phyloP scores from a whole-genome alignment of 2,113 vertebrate genomes.

The Mus pahari region DNA sequence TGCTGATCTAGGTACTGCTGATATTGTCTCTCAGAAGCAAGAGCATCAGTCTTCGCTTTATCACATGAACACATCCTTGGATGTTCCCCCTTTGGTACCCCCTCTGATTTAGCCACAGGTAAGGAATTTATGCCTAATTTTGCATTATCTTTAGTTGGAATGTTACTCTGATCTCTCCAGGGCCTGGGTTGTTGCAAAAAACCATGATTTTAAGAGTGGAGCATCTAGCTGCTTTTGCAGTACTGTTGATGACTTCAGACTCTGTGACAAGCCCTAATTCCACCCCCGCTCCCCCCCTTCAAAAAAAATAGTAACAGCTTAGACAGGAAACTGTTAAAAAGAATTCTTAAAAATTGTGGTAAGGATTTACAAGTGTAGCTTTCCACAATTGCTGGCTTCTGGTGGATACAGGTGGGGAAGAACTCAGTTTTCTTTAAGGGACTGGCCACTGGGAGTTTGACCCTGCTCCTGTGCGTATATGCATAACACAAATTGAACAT shows the following conservation, averaged over 20 bases:
- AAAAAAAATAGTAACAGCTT: too few species aligned
- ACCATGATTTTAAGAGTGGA: background rate
- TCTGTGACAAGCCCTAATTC: background rate
- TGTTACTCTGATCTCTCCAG: background rate
- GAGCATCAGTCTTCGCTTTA: background rate
- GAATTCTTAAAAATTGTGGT: too few species aligned
- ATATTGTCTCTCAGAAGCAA: background rate
- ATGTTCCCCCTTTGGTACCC: background rate
- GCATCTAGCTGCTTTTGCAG: background rate
- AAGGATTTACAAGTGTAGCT: too few species aligned
- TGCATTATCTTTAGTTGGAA: background rate
- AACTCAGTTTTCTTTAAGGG: too few species aligned
- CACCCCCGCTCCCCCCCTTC: too few species aligned
- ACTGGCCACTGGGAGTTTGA: background rate
- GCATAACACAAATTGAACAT: background rate
- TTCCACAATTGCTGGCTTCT: too few species aligned
- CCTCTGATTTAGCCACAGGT: background rate
- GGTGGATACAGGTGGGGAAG: too few species aligned
- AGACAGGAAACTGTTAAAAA: too few species aligned
- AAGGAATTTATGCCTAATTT: background rate
- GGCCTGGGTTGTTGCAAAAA: background rate
- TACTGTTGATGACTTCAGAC: background rate
- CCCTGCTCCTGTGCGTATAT: background rate
- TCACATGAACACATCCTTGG: background rate
- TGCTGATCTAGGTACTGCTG: background rate